Conservation (phyloP, 2,888 invertebrate genomes). For the Tenthredo amoena region DNA sequence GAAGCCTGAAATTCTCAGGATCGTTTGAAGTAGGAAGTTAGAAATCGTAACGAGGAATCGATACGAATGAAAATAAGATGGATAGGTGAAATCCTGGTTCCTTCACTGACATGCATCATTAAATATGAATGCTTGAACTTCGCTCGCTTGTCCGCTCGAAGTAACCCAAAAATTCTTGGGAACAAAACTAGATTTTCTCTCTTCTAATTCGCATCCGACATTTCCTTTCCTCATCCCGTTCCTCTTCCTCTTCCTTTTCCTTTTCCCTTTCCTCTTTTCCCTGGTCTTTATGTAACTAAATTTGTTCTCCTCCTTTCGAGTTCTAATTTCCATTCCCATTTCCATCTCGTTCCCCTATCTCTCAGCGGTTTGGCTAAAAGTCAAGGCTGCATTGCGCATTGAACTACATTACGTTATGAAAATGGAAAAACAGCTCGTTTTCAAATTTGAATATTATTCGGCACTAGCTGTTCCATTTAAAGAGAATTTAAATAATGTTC, state of each 20-base stretch:
- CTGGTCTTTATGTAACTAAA: slow-evolving; percentile 37
- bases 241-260: background rate
- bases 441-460: too few relatives aligned
- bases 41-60: background rate
- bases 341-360: slow-evolving; percentile 9
- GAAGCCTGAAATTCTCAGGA: background rate
- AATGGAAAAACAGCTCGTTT: background rate
- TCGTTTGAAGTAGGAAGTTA: background rate
- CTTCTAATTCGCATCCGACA: slow-evolving; percentile 11
- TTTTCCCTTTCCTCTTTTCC: background rate
- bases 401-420: background rate
- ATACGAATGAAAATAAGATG: background rate
- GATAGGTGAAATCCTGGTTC: background rate
- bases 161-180: background rate
- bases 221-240: background rate
- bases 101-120: slow-evolving; percentile 17
- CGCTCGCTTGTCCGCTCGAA: background rate
- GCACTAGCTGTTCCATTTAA: background rate
- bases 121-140: slow-evolving; percentile 6
- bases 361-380: background rate
- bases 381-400: background rate
- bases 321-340: slow-evolving; percentile 43
- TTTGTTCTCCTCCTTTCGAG: slow-evolving; percentile 23
- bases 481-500: background rate
- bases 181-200: background rate